These are phyloP conservation scores for Scolopax mira DNA, from an alignment of 2,113 vertebrate genomes.

Conservation along the genomic window DNA sequence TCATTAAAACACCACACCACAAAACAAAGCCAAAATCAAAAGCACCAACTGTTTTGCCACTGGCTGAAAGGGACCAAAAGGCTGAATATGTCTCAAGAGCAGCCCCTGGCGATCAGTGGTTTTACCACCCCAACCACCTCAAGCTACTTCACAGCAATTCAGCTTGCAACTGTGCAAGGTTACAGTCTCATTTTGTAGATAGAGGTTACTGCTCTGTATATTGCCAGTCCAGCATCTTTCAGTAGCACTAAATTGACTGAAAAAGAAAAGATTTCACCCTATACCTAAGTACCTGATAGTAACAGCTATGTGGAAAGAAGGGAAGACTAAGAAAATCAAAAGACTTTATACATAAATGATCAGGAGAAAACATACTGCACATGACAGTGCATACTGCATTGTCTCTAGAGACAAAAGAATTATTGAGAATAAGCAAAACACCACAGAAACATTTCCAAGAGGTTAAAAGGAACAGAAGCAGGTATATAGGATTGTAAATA, in stretches of 20 bases:
- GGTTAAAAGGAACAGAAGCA: background rate
- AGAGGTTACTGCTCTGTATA: background rate
- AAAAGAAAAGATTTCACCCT: background rate
- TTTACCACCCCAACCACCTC: background rate
- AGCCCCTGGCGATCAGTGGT: too few species aligned
- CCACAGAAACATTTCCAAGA: background rate
- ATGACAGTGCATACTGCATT: too few species aligned
- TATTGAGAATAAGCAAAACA: background rate
- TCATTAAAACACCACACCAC: background rate
- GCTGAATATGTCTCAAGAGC: background rate
- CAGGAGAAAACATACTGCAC: background rate
- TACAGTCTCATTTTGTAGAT: background rate
- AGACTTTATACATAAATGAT: background rate
- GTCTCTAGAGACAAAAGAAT: background rate
- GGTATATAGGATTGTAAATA: background rate
- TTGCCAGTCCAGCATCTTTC: background rate
- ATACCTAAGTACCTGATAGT: background rate
- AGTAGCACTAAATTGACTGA: background rate
- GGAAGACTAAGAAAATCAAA: background rate
- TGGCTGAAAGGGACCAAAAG: background rate
- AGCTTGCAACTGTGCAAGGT: background rate
- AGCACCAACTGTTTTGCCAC: background rate
- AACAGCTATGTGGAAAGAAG: background rate
- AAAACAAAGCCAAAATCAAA: background rate
- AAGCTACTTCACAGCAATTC: background rate